Percentiles rank a stretch among this genome's conserved stretches.
Evolutionary conservation across 1,140 invertebrate species (phyloP).

Genomic region (Diorhabda sublineata): DNA sequence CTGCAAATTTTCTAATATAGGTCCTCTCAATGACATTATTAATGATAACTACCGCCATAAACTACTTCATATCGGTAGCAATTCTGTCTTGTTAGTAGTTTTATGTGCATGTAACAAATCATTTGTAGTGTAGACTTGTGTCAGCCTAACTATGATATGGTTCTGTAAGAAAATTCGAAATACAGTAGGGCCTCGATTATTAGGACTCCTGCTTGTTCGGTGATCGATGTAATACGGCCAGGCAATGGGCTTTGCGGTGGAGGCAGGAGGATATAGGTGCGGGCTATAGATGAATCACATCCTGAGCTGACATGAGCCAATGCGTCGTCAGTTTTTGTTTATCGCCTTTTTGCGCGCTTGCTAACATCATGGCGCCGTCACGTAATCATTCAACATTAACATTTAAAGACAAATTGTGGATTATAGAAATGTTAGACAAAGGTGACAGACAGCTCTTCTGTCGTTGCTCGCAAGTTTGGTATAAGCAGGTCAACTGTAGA

Average conservation of each 20-base stretch:
- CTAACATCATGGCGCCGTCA: slow-evolving; percentile 7
- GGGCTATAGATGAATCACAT: neutral
- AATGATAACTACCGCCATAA: too few relatives aligned
- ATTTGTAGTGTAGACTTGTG: too few relatives aligned
- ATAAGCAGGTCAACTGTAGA: neutral
- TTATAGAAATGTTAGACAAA: slow-evolving; percentile 8
- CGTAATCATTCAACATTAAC: slow-evolving; percentile 6
- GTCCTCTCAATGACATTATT: too few relatives aligned
- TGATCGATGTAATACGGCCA: slow-evolving; percentile 2
- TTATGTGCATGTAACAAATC: too few relatives aligned
- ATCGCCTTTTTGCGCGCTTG: neutral
- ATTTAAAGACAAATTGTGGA: slow-evolving; percentile 6
- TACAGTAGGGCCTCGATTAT: neutral
- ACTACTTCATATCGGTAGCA: too few relatives aligned
- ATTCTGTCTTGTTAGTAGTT: too few relatives aligned
- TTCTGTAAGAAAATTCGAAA: neutral
- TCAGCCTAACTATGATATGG: too few relatives aligned
- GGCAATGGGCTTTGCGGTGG: neutral
- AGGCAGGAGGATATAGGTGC: neutral
- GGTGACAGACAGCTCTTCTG: neutral
- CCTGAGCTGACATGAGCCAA: neutral
- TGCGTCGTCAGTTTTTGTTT: neutral
- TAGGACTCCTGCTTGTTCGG: neutral
- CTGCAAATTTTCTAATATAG: too few relatives aligned
- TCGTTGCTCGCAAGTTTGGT: neutral